Evolutionary conservation across 1,140 invertebrate genomes (phyloP), one percentile per base, ranked within the genome.

Genomic region (Phthorimaea operculella): DNA sequence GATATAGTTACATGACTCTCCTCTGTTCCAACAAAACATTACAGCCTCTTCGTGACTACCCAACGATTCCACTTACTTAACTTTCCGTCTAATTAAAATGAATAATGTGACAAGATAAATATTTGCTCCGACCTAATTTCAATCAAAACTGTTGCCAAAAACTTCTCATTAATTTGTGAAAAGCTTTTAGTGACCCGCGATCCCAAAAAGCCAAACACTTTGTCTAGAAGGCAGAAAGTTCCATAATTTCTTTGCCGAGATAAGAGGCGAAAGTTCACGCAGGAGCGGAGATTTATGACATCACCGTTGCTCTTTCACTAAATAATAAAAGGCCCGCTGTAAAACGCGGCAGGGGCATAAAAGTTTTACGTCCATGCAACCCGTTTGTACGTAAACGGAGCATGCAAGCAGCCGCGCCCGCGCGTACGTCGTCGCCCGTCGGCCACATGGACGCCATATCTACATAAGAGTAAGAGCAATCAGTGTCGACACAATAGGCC

Each of bases 181-280:
- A 76, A 73, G 68, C 68, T 71, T 75, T 70, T 69, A 69, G 68
- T 80, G 76, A 80, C 72, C 76, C 67, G 61, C 64, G 70, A 71
- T 70, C 67, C 55, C 63, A 63, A 72, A 76, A 79, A 84, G 79
- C 74, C 78, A 82, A 82, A 84, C 75, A 84, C 76, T 84, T 84
- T 84, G 81, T 81, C 79, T 82, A 75, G 74, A 68, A 81, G 78
- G 66, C 79, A 79, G 68, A 81, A 84, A 84, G 81, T 84, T 84
- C 72, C 74, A 82, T 81, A 81, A 84, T 82, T 82, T 79, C 81
- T 84, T 84, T 77, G 72, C 76, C 70, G 75, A 82, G 81, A 84
- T 84, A 84, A 82, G 79, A 82, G 81, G 81, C 75, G 75, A 82
- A 81, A 84, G 81, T 84, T 84, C 78, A 83, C 76, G 79, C 79